phyloP scores from a whole-genome alignment of 2,113 vertebrate genomes.

The Mystacornis crossleyi region DNA sequence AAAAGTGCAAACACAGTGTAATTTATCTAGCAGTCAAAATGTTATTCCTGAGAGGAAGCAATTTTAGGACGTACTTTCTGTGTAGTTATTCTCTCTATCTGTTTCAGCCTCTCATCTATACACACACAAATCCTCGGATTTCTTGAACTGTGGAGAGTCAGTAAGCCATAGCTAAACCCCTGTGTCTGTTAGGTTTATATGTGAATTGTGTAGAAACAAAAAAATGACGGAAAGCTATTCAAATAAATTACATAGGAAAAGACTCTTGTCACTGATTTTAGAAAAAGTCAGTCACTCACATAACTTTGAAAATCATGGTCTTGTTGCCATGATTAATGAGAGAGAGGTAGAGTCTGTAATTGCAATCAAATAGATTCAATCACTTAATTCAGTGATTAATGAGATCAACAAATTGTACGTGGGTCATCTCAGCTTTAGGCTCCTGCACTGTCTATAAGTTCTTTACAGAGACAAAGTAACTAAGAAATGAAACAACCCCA shows the following conservation, averaged over 20 bases:
- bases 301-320: slow-evolving; percentile 27
- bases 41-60: slow-evolving; percentile 13
- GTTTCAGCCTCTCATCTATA: background rate
- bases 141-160: background rate
- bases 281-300: background rate
- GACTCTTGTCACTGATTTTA: background rate
- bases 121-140: background rate
- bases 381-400: slow-evolving; percentile 48
- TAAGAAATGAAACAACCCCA: background rate
- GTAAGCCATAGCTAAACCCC: background rate
- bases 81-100: background rate
- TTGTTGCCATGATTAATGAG: slow-evolving; percentile 46
- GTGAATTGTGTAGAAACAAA: background rate
- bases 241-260: background rate
- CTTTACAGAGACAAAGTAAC: background rate
- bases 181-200: background rate
- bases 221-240: background rate
- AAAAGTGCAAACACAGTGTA: background rate
- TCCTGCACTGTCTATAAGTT: background rate
- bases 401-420: slow-evolving; percentile 15
- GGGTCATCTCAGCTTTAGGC: slow-evolving; percentile 33
- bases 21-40: slow-evolving; percentile 71
- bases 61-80: background rate
- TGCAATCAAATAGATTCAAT: slow-evolving; percentile 62
- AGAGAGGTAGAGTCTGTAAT: slow-evolving; percentile 20